Base-by-base conservation (phyloP, 2,888 invertebrate genomes). In the Xestia xanthographa region DNA sequence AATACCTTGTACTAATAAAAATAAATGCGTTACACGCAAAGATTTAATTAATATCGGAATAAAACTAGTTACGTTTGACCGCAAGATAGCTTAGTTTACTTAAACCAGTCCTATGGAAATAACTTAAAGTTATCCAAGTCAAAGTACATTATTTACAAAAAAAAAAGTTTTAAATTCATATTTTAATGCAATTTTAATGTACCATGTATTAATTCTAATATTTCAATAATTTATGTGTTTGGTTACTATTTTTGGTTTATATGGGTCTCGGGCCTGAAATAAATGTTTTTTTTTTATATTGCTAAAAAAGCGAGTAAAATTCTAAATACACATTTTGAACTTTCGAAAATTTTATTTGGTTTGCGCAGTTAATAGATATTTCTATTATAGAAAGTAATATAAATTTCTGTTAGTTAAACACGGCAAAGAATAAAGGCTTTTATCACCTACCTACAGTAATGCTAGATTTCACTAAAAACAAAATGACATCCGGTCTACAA, bases 41-140 rank as follows among this genome's bases (percentile, higher is more conserved):
- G 26, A 50, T n/a, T 69, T 82, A 66, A 77, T 77, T 77, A 66
- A 60, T 66, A 77, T 43, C 22, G 38, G 43, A 53, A 60, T 66
- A 60, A 45, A 80, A 77, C 83, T 41, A 45, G 83, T 66, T 69
- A 53, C n/a, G 45, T 53, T 58, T 70, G 34, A 77, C 77, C 77
- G 26, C 77, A 45, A 22, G 14, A 62, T 67, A 34, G 34, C 22
- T 63, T 75, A 56, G 41, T 66, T 75, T 38, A 45, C 74, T 29
- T 43, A 66, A 65, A 73, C 73, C 53, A 22, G 58, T 68, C 48
- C n/a, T 22, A 56, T 20, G 5, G 14, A 26, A 60, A 22, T 43
- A 26, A 79, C 45, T 48, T 34, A n/a, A 38, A 66, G 17, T 78
- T 48, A 14, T 34, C 0, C 12, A 56, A n/a, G 14, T 34, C 0